Conservation (phyloP, 2,113 vertebrate species). For the Actenoides lindsayi region DNA sequence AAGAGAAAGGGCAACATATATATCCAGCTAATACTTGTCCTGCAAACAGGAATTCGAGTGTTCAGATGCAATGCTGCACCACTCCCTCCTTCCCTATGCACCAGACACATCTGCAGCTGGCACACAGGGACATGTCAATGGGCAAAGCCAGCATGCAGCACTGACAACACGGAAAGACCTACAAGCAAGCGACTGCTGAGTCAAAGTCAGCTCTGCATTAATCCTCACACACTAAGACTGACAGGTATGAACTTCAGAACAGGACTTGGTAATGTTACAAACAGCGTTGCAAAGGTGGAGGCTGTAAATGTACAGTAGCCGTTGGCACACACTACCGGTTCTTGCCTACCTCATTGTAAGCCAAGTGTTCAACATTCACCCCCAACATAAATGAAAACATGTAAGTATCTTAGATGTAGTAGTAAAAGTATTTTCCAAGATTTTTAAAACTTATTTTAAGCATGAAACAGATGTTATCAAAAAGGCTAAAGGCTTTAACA, state of each 20-base stretch:
- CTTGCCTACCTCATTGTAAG: background rate
- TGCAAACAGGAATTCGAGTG: background rate
- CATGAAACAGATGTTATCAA: background rate
- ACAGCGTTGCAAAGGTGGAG: background rate
- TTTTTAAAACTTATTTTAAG: background rate
- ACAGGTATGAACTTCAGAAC: background rate
- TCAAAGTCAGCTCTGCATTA: background rate
- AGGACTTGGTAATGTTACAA: background rate
- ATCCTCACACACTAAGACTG: background rate
- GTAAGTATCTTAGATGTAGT: background rate
- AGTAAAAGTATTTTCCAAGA: background rate
- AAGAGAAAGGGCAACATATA: background rate
- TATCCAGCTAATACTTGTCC: background rate
- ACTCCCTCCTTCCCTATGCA: background rate
- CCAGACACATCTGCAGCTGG: background rate
- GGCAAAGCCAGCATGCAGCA: background rate
- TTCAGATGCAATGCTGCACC: background rate
- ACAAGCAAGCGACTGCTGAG: background rate
- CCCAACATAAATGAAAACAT: background rate
- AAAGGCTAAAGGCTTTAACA: background rate
- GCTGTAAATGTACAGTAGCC: background rate
- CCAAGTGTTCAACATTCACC: background rate
- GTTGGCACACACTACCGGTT: too few species aligned
- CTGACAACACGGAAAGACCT: background rate
- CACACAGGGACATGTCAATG: background rate